A percentile compares a stretch with the other conserved stretches of the same genome.
Evolutionary conservation across 92 coral and sea anemone species (phyloP).

Genomic region (Phenganax stokvisi): DNA sequence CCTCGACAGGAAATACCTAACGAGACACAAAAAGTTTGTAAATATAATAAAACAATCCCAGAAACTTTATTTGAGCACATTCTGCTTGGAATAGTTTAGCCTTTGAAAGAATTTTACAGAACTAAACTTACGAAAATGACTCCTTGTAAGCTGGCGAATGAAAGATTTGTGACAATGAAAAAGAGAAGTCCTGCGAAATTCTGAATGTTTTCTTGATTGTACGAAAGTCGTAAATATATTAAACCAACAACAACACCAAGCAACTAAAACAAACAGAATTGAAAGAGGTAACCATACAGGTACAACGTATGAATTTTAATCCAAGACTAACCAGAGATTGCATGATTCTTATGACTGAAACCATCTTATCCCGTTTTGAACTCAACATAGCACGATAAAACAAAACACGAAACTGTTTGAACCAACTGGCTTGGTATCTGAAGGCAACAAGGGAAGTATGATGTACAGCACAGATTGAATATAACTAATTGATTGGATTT

Average conservation of each 20-base stretch:
- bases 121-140: constrained; percentile 55
- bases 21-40: not conserved
- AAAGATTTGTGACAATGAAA: constrained; percentile 50
- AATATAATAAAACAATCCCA: not conserved
- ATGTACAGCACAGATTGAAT: constrained; percentile 36
- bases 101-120: too few relatives aligned
- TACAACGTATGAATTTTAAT: not conserved
- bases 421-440: constrained; percentile 47
- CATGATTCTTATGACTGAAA: constrained; percentile 39
- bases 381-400: constrained; percentile 39
- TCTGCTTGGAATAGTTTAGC: too few relatives aligned
- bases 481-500: not conserved
- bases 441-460: not conserved
- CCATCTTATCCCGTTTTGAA: constrained; percentile 36
- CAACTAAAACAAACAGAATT: constrained; percentile 37
- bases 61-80: not conserved
- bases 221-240: constrained; percentile 55
- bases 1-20: constrained; percentile 64
- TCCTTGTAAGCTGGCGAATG: constrained; percentile 56
- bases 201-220: constrained; percentile 55
- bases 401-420: constrained; percentile 34
- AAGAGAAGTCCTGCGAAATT: constrained; percentile 58
- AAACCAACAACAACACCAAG: constrained; percentile 59
- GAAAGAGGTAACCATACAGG: not conserved
- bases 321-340: constrained; percentile 39